Evolutionary conservation across 2,113 vertebrate species (phyloP), one percentile per base, ranked within the genome.

Genomic region (Toxotes jaculatrix): DNA sequence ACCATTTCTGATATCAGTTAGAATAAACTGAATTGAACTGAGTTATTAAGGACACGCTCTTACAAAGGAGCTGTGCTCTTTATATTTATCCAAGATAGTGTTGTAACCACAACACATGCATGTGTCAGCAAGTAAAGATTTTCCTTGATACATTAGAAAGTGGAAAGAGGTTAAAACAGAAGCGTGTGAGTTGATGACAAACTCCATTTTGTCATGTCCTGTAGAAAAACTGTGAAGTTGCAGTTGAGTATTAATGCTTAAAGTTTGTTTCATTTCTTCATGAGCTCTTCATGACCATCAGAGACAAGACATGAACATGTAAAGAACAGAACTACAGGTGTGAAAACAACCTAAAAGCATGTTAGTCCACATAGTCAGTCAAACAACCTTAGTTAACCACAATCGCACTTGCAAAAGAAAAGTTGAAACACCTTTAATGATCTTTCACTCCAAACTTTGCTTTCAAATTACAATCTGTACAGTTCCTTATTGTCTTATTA

Each of bases 1-100:
- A 67, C 38, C n/a, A 51, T 55, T 76, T 23, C 36, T 27, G 11
- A 73, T 84, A 88, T 91, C 92, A 12, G 14, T 31, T 7, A 43
- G 7, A 49, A 32, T 31, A 23, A 47, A 47, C 6, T n/a, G 21
- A 9, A 21, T 32, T 47, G 4, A 49, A 49, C 31, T 43, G 61
- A 65, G 38, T 64, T 4, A 12, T 64, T 64, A 64, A 42, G 21
- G 62, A 36, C 10, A 4, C 17, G 19, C 17, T 49, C 17, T 49
- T 40, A 40, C 6, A 40, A 40, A 40, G 38, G 8, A 40, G 7
- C 38, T 7, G 38, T 45, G 43, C 14, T 45, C 43, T 45, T 5
- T 47, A 16, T 47, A 47, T 47, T 47, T 17, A 47, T 19, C 1
- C 45, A 47, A 17, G 45, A 47, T 17, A 17, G 5, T 17, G 4